Base-by-base conservation (phyloP, 2,888 invertebrate genomes). In the Quadroppia sp. region DNA sequence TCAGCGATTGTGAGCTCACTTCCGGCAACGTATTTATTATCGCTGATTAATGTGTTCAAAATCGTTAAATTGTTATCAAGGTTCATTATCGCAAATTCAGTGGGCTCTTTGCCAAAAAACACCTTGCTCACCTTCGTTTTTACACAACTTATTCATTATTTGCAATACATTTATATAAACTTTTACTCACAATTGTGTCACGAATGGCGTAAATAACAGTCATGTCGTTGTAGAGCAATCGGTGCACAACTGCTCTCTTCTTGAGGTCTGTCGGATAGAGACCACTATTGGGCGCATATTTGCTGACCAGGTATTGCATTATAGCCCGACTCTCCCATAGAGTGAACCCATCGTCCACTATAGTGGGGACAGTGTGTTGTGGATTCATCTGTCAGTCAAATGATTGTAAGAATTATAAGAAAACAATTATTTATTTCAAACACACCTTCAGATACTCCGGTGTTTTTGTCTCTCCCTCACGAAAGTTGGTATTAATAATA, bases 271-370 rank as follows among this genome's bases (percentile, higher is more conserved):
- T 87, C 0, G 92, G 91, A 81, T 91, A 92, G 0, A 91, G 81
- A 7, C 84, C 82, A 15, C 86, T 87, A 79, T 89, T 88, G 81
- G 90, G 90, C 74, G 88, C 90, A 80, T 90, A 91, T 81, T 89
- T 88, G 77, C 91, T 90, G 71, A 88, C 89, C 75, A 92, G 82
- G 81, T 92, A 92, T 82, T 87, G 85, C 82, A 89, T 86, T 81
- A 93, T 92, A 77, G 91, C 89, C 61, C 91, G 89, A 67, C 92
- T 91, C 83, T 92, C 92, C 77, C 90, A 87, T 72, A 92, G 82
- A 78, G 85, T 86, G 80, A 92, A 89, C 23, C 90, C 91, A 78
- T 89, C 86, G 80, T 92, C 92, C 76, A 90, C 89, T 73, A 92
- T 82, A 0, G 91, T 91, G 13, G 94, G 93, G 76, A 94, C 87